Evolutionary conservation across 1,140 invertebrate genomes (phyloP), one percentile per base, ranked within the genome.

Genomic region (Venturia canescens): DNA sequence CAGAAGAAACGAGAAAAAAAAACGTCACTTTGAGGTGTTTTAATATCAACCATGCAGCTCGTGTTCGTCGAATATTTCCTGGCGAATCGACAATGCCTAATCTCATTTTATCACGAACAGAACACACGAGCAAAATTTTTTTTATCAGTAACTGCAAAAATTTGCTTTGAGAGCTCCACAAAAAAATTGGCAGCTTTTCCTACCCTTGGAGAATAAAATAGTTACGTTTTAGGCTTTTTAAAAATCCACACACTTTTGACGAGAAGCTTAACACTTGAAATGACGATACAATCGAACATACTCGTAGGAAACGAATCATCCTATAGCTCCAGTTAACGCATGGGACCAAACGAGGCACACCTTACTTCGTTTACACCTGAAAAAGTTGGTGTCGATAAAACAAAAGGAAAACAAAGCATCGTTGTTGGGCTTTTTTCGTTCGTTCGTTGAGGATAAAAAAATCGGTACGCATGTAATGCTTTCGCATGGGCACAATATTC

Each of bases 261-360:
- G n/a, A 57, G 21, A 57, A 18, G 3, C 53, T 1, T n/a, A 21
- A 57, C 21, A 57, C 53, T 1, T 57, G 21, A 57, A 57, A n/a
- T 23, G 53, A 57, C 21, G 53, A 57, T 57, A 21, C 21, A 1
- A 57, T 57, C 53, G 53, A 23, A 44, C 7, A 57, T 57, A 57
- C 21, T 9, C 53, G 21, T 57, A 5, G 53, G 9, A 7, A 18
- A 57, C 5, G 1, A 57, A 57, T 57, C 21, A n/a, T 57, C 18
- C 60, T 67, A 29, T 26, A 18, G 27, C 15, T 27, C 27, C 44
- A 26, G 16, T 18, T 57, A 29, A 50, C 48, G 50, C 23, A 26
- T 48, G 21, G 44, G 53, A 48, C 27, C 29, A 67, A 67, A 78
- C 18, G n/a, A 27, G 57, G 23, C n/a, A 75, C 76, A 27, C 27